These are phyloP conservation scores for Melieria omissa DNA, from an alignment of 2,888 invertebrate species.

Conservation along the genomic window DNA sequence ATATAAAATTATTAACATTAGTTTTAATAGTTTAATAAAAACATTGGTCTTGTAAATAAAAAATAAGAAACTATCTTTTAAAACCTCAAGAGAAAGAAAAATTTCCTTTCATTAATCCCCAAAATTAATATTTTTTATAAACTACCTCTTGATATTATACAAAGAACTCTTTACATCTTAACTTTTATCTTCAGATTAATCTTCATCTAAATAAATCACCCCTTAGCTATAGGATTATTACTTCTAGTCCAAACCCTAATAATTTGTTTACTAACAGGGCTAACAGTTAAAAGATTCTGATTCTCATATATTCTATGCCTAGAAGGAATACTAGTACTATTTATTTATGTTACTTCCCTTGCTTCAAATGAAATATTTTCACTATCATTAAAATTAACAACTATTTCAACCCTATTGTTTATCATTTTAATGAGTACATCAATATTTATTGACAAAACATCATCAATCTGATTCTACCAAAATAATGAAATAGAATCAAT, in stretches of 20 bases:
- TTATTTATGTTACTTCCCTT: slow-evolving; percentile 74
- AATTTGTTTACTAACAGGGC: slow-evolving; percentile 67
- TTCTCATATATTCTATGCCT: slow-evolving; percentile 74
- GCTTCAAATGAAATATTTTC: slow-evolving; percentile 73
- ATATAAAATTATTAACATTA: slow-evolving; percentile 69
- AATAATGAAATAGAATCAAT: slow-evolving; percentile 64
- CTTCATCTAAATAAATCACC: slow-evolving; percentile 68
- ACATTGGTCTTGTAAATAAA: slow-evolving; percentile 78
- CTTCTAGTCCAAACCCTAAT: slow-evolving; percentile 70
- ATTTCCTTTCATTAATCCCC: slow-evolving; percentile 73
- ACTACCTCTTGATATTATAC: slow-evolving; percentile 70
- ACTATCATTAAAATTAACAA: slow-evolving; percentile 57
- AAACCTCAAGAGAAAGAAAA: slow-evolving; percentile 73
- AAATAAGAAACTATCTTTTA: slow-evolving; percentile 70
- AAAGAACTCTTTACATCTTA: slow-evolving; percentile 55
- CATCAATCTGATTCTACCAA: slow-evolving; percentile 61
- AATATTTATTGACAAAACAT: slow-evolving; percentile 51
- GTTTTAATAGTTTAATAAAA: slow-evolving; percentile 76
- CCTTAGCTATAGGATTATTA: slow-evolving; percentile 70
- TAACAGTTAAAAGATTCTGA: slow-evolving; percentile 70
- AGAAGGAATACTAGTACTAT: slow-evolving; percentile 74
- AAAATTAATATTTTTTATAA: slow-evolving; percentile 78
- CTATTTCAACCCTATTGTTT: slow-evolving; percentile 50
- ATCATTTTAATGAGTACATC: slow-evolving; percentile 43
- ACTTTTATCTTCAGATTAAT: slow-evolving; percentile 61